phyloP scores from a whole-genome alignment of 2,888 invertebrate genomes.

The Diplazon laetatorius region DNA sequence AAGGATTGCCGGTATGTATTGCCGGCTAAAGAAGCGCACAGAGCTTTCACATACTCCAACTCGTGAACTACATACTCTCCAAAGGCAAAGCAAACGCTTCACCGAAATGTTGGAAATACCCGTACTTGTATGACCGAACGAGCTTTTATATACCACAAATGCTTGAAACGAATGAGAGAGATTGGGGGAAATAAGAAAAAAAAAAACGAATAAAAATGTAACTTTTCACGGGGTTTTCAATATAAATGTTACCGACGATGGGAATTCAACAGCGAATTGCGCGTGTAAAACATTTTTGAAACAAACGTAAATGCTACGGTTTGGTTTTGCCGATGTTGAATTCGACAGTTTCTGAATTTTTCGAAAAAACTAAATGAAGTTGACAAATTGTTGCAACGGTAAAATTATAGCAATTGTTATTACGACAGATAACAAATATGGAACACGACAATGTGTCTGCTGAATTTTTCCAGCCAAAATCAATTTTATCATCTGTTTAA shows the following conservation, averaged over 20 bases:
- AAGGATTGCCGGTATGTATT: not conserved
- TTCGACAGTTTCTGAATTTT: not conserved
- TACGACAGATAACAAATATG: too few species aligned
- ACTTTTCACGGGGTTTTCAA: not conserved
- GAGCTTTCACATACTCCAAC: not conserved
- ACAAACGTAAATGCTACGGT: not conserved
- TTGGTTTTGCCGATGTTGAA: not conserved
- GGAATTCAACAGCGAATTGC: too few species aligned
- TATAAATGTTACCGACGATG: not conserved
- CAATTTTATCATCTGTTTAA: not conserved
- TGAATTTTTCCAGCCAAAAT: too few species aligned
- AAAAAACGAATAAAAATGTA: conserved; percentile 16
- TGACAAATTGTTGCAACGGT: too few species aligned
- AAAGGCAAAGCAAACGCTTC: conserved; percentile 17
- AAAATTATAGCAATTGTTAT: too few species aligned
- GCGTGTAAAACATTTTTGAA: too few species aligned
- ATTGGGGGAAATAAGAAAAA: too few species aligned
- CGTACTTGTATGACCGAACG: conserved; percentile 30
- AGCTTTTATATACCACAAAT: conserved; percentile 35
- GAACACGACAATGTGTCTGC: too few species aligned
- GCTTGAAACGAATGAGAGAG: conserved; percentile 2
- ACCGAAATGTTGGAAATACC: conserved; percentile 14
- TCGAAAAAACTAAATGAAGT: too few species aligned
- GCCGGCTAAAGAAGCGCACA: not conserved
- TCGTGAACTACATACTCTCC: not conserved